These are phyloP conservation scores for Todiramphus chloris DNA, from an alignment of 2,113 vertebrate genomes.

Conservation along the genomic window DNA sequence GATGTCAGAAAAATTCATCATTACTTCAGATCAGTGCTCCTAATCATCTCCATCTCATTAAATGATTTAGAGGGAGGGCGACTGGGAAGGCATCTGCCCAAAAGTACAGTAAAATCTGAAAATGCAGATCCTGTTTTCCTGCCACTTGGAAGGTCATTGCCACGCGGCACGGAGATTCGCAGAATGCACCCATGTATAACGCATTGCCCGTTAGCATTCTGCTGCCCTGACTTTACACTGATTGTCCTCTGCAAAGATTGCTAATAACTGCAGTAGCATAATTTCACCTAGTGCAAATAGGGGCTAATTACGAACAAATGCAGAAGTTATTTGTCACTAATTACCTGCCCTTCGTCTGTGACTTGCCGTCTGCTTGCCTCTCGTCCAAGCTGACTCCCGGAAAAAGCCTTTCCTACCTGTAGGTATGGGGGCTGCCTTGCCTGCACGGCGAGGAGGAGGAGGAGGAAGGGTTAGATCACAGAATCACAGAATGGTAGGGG, in stretches of 20 bases:
- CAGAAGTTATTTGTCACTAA: constrained; percentile 13
- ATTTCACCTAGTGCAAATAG: constrained; percentile 15
- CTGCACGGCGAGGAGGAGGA: not conserved
- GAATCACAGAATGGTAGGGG: too few relatives aligned
- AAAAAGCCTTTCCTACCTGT: not conserved
- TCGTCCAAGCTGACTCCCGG: not conserved
- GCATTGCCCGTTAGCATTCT: not conserved
- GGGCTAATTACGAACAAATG: constrained; percentile 53
- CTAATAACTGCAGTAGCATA: constrained; percentile 21
- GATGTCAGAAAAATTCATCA: not conserved
- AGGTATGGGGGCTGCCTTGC: not conserved
- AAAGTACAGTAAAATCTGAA: not conserved
- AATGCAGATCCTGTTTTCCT: constrained; percentile 14
- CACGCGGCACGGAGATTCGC: not conserved
- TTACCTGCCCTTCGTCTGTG: not conserved
- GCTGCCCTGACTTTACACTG: not conserved
- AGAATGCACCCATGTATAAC: not conserved
- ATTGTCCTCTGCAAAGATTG: constrained; percentile 44
- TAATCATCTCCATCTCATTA: not conserved
- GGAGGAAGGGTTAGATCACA: not conserved
- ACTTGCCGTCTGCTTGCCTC: not conserved
- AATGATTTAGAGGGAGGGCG: not conserved
- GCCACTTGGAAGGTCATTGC: constrained; percentile 36
- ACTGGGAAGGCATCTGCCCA: not conserved
- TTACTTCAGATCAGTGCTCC: not conserved